Base-by-base conservation (phyloP, 1,140 invertebrate species). In the Hormaphis cornu region DNA sequence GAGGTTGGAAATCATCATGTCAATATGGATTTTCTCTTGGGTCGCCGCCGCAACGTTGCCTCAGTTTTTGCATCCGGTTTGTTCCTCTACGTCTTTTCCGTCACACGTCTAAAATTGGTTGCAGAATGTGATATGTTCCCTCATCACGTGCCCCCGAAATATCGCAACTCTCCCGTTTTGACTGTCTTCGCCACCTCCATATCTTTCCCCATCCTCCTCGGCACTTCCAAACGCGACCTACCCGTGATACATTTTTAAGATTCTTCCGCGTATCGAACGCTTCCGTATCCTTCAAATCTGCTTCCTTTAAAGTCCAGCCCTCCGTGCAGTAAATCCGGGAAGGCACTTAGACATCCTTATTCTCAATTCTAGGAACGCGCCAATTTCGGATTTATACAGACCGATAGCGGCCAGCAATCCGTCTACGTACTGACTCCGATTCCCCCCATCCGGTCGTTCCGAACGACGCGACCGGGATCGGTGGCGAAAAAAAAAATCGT, bases 221-320 rank as follows among this genome's bases (percentile, higher is more conserved):
- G 50, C 26, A 70, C 26, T 35, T 37, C 50, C 14, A 44, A 24
- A 70, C 28, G 50, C 52, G 50, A 28, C 58, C 50, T 35, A 56
- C 35, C 69, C 24, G 58, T 53, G 42, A 52, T 24, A 70, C 30
- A 16, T 50, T n/a, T n/a, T 53, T 3, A 56, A 54, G 6, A 59
- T 70, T 28, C 52, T 54, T 18, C 66, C 66, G 54, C 44, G 54
- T 50, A 18, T 69, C 48, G 37, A 69, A 69, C 9, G 66, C 66
- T 50, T 46, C 46, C 12, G 54, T 30, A 12, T 33, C 54, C 44
- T 53, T 35, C 24, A 61, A 35, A 37, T 61, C 30, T n/a, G 24
- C 20, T 61, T 61, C 35, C 30, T 61, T 61, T 24, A 61, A 44
- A 40, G 58, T 61, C 33, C 58, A 61, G 28, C 28, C 58, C 22